Base-by-base conservation (phyloP, 2,113 vertebrate genomes). In the Dipodomys stephensi region DNA sequence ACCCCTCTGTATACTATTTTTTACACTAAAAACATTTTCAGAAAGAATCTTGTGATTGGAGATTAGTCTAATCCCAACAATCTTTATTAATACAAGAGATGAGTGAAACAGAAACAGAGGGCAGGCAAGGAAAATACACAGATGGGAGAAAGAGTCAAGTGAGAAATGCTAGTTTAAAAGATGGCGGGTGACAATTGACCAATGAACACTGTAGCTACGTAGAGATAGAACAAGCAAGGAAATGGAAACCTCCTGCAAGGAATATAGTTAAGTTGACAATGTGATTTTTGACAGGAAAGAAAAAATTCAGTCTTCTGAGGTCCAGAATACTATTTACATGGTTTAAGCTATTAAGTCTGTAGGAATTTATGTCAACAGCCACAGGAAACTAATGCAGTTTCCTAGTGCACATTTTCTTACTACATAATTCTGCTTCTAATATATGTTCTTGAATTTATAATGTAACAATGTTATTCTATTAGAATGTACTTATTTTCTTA, bases 211-310 rank as follows among this genome's bases (percentile, higher is more conserved):
- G 15, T 25, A 35, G 18, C 60, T 4, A 28, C 39, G 7, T 49
- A 23, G 18, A 53, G 3, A 4, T 28, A 28, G 60, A 32, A 88
- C 53, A 0, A 9, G 4, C 16, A 91, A 28, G 19, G 27, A 28
- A 25, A 25, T 57, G 25, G 6, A 18, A 11, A 74, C 7, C 4
- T 68, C 1, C 19, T 12, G 8, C 4, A 83, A 72, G 11, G 3
- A 83, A 39, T 78, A 22, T 16, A 20, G n/a, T 6, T 2, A 5
- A 27, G 1, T 0, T 20, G 15, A n/a, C 39, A 5, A 1, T 44
- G 28, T 65, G 53, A 11, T 57, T 72, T 87, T 77, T 72, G 15
- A 27, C 3, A 9, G 71, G 35, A n/a, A 44, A n/a, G 35, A 32
- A 10, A 2, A 22, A 35, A 57, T 81, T 13, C 22, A 32, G 68